Conservation (phyloP, 2,113 vertebrate genomes). For the Cyanistes caeruleus region DNA sequence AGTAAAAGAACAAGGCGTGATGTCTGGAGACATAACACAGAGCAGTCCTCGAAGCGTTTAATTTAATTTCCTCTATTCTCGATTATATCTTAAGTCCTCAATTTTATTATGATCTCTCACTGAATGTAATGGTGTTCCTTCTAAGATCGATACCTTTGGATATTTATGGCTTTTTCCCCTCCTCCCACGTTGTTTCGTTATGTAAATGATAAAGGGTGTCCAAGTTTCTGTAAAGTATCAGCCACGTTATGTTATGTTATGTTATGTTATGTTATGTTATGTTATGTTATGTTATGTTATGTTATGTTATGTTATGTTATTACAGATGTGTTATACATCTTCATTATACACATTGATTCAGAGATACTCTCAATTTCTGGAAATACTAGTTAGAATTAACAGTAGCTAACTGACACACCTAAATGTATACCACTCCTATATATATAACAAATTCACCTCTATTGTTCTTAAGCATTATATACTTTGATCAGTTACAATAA, state of each 20-base stretch:
- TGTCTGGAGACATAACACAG: accelerated
- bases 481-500: neutral
- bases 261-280: neutral
- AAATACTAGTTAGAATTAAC: neutral
- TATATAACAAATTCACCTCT: neutral
- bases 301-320: neutral
- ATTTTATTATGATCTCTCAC: neutral
- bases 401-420: neutral
- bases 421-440: neutral
- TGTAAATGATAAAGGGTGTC: neutral
- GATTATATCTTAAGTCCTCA: accelerated
- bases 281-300: too few relatives aligned
- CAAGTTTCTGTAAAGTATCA: neutral
- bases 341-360: accelerated
- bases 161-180: neutral
- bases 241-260: neutral
- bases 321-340: neutral
- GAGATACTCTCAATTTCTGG: neutral
- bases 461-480: neutral
- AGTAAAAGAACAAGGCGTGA: too few relatives aligned
- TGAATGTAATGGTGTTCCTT: neutral
- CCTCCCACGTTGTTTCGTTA: accelerated
- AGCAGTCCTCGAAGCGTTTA: accelerated
- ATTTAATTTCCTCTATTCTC: accelerated
- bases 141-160: neutral